These are phyloP conservation scores for Anagyrus pseudococci DNA, from an alignment of 2,888 invertebrate species.

Conservation along the genomic window DNA sequence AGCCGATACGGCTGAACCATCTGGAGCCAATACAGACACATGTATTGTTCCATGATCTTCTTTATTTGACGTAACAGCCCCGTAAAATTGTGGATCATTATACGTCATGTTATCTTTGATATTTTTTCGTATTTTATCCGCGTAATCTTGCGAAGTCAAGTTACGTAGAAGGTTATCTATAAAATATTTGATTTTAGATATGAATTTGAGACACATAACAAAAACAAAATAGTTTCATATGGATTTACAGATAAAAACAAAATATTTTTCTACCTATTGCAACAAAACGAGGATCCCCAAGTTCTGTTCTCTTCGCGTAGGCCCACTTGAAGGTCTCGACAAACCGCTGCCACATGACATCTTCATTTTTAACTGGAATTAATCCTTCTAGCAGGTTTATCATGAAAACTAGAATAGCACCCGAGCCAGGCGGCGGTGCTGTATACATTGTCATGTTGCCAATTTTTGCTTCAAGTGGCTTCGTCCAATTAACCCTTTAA, in stretches of 20 bases:
- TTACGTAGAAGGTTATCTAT: conserved; percentile 58
- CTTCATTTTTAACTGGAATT: conserved; percentile 67
- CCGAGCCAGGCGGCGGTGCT: conserved; percentile 87
- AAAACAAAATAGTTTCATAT: too few species aligned
- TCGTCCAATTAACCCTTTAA: conserved; percentile 69
- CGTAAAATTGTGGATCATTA: conserved; percentile 71
- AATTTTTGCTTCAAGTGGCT: conserved; percentile 68
- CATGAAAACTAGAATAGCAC: conserved; percentile 80
- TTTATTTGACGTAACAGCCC: conserved; percentile 64
- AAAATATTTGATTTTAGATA: too few species aligned
- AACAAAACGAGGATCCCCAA: conserved; percentile 81
- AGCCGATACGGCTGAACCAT: conserved; percentile 91
- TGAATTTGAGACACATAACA: too few species aligned
- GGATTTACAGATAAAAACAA: too few species aligned
- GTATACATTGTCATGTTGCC: conserved; percentile 75
- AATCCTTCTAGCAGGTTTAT: conserved; percentile 79
- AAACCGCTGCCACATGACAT: conserved; percentile 81
- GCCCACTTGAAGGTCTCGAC: conserved; percentile 92
- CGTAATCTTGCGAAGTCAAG: conserved; percentile 70
- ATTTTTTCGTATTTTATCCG: conserved; percentile 65
- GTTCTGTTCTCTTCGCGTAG: conserved; percentile 82
- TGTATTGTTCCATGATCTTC: conserved; percentile 87
- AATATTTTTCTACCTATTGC: conserved; percentile 78
- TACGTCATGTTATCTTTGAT: conserved; percentile 75
- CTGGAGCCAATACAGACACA: conserved; percentile 79